Base-by-base conservation (phyloP, 2,797 vertebrate genomes). In the Chelon labrosus region DNA sequence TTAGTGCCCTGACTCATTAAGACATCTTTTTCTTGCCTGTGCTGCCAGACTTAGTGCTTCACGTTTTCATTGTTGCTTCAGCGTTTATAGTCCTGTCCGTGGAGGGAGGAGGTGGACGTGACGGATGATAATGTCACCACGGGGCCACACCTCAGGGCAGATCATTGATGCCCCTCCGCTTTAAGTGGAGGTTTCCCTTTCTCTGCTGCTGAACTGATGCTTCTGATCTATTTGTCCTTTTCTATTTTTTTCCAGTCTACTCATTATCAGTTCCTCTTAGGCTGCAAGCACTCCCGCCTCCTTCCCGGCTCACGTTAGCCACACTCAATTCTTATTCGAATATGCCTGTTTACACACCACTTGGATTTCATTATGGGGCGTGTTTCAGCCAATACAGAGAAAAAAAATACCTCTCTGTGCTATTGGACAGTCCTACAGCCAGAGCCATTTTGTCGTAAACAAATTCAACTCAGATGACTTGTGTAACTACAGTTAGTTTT, bases 101-200 rank as follows among this genome's bases (percentile, higher is more conserved):
- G n/a, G 31, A 67, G 55, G 60, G 44, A 35, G 67, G 71, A 50
- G 49, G 46, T 39, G 66, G n/a, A 62, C 73, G 74, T 42, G 73
- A 82, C 70, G 75, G 72, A 74, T 79, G 60, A 80, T 82, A 70
- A 83, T 72, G 70, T 80, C 79, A 73, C 54, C 50, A 42, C 54
- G 46, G 41, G 71, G 68, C 70, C 60, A 64, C 80, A 77, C 77
- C 75, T 75, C 56, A 39, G 60, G 70, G 37, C 56, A 82, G 52
- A 66, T 79, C 77, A 83, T 62, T 65, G 41, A 66, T 42, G 17
- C 11, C 55, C 46, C 44, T 65, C 59, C 62, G 52, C 59, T 75
- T 57, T 65, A 50, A 72, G 54, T 67, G 9, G 5, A 13, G 11
- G 69, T 37, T 7, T 55, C 7, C 42, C 51, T 20, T 73, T 70